Percentiles rank a stretch among this genome's conserved stretches.
phyloP scores from a whole-genome alignment of 2,888 invertebrate genomes.

The Colletes collaris region DNA sequence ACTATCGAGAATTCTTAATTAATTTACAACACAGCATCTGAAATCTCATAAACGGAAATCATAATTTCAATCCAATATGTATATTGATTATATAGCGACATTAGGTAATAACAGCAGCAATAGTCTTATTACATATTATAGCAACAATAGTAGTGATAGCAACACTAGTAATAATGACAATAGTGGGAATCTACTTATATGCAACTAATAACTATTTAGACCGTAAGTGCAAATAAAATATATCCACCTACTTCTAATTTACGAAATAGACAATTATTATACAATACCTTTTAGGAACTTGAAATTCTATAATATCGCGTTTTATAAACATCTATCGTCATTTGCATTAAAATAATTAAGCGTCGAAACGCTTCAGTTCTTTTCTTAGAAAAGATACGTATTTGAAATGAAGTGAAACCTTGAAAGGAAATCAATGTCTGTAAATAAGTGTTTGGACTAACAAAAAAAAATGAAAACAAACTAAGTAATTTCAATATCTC shows the following conservation, averaged over 20 bases:
- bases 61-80: constrained; percentile 14
- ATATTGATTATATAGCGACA: constrained; percentile 13
- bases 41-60: constrained; percentile 16
- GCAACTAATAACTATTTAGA: constrained; percentile 30
- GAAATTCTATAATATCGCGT: constrained; percentile 57
- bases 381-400: constrained; percentile 6
- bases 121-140: constrained; percentile 17
- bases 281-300: constrained; percentile 67
- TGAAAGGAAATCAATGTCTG: neutral
- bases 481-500: neutral
- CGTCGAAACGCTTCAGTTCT: constrained; percentile 7
- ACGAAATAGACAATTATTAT: constrained; percentile 55
- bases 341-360: constrained; percentile 39
- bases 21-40: constrained; percentile 5
- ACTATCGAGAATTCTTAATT: neutral
- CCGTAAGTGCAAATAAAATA: constrained; percentile 39
- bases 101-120: constrained; percentile 16
- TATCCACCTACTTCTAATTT: constrained; percentile 47
- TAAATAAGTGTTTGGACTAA: constrained; percentile 11
- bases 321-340: constrained; percentile 33
- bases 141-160: constrained; percentile 13
- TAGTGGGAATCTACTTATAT: constrained; percentile 23
- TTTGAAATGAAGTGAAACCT: constrained; percentile 1
- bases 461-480: constrained; percentile 21
- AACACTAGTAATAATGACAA: constrained; percentile 23